Base-by-base conservation (phyloP, 1,140 invertebrate genomes). In the Helicorthomorpha holstii region DNA sequence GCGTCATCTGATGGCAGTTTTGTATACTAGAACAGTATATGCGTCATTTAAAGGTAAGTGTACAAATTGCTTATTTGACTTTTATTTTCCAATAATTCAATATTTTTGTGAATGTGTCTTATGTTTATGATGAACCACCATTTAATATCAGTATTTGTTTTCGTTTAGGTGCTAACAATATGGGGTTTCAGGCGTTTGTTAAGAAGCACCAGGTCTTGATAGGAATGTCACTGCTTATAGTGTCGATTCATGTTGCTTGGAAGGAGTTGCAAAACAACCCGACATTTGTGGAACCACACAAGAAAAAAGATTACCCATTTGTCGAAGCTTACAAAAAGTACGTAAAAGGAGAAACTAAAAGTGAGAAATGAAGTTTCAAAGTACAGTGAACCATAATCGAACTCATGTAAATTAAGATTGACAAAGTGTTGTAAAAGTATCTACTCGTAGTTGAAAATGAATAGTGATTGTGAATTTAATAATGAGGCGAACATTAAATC, bases 161-260 rank as follows among this genome's bases (percentile, higher is more conserved):
- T n/a, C n/a, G n/a, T n/a, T n/a, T n/a, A n/a, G n/a, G n/a, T n/a
- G n/a, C n/a, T n/a, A n/a, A n/a, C n/a, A n/a, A n/a, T n/a, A n/a
- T n/a, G n/a, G n/a, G n/a, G n/a, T n/a, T n/a, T n/a, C n/a, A n/a
- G 23, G 21, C 45, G 12, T 48, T 52, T 27, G 23, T 46, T 4
- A 47, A 38, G 2, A 7, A 25, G 7, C 22, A 52, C 27, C 3
- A 3, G n/a, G 51, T 52, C 2, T 19, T 52, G 2, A 19, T 52
- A 4, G 44, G 48, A 22, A 21, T 48, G 16, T 29, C 48, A 12
- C 51, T 44, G 3, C 4, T n/a, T 3, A 2, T 52, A 19, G 24
- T 48, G 24, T 25, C 29, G n/a, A 48, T 52, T 16, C 51, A 52
- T 38, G 7, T 4, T 3, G 45, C 12, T 3, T 52, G 51, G 51